phyloP scores from a whole-genome alignment of 2,797 vertebrate species.

The Sardinella longiceps region DNA sequence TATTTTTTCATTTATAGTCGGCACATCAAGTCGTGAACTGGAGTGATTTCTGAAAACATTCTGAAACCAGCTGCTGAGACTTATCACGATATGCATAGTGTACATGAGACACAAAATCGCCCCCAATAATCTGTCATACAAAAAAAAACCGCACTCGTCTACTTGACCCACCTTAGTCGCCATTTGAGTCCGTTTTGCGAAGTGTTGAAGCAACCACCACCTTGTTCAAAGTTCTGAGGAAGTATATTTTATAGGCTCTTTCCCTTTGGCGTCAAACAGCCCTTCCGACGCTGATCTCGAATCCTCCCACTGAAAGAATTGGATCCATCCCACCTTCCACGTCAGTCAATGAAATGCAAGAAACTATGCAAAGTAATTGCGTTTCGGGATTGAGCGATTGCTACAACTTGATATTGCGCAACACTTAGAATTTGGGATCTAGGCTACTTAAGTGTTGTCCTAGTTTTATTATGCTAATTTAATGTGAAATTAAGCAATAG shows the following conservation, averaged over 20 bases:
- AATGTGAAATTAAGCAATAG: not conserved
- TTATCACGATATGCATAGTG: not conserved
- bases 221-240: constrained; percentile 32
- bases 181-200: constrained; percentile 43
- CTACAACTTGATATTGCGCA: not conserved
- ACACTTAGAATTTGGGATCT: not conserved
- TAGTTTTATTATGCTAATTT: constrained; percentile 6
- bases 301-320: constrained; percentile 26
- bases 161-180: constrained; percentile 48
- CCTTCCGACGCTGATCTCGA: constrained; percentile 2
- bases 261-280: constrained; percentile 12
- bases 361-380: constrained; percentile 19
- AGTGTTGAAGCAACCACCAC: constrained; percentile 17
- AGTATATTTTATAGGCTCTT: constrained; percentile 44
- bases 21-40: not conserved
- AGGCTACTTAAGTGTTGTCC: not conserved
- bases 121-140: not conserved
- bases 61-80: not conserved
- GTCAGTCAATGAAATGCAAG: constrained; percentile 39
- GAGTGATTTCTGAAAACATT: not conserved
- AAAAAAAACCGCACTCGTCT: not conserved
- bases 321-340: constrained; percentile 41
- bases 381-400: not conserved
- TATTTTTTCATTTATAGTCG: not conserved
- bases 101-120: not conserved